Percentiles rank a stretch among this genome's conserved stretches.
Evolutionary conservation across 2,797 vertebrate species (phyloP).

Genomic region (Chiroxiphia lanceolata): DNA sequence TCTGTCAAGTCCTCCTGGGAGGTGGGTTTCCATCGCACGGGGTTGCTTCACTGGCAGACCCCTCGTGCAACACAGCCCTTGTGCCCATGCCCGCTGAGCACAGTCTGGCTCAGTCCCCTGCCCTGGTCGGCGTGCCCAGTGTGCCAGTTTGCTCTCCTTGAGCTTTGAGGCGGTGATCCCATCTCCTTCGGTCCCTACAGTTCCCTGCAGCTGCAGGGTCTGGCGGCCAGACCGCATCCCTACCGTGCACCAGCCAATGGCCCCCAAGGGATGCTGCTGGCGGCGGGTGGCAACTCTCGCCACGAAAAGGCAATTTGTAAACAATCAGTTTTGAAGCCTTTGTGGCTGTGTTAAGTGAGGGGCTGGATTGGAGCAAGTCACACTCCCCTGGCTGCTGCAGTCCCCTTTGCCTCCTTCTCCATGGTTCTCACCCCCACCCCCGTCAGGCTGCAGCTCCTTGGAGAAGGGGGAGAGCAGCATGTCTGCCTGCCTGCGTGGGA

Average conservation of each 20-base stretch:
- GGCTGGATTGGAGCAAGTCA: fast-evolving
- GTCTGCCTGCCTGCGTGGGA: fast-evolving
- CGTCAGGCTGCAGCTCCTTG: fast-evolving
- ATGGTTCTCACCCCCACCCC: fast-evolving
- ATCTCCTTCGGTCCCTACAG: neutral
- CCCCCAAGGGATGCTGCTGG: neutral
- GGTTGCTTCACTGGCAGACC: neutral
- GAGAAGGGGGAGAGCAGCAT: no score
- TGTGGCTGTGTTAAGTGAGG: fast-evolving
- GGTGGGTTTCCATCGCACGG: fast-evolving
- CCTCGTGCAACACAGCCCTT: neutral
- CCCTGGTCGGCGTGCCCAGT: fast-evolving
- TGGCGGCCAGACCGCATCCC: fast-evolving
- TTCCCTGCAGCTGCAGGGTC: fast-evolving
- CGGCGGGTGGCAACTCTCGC: neutral
- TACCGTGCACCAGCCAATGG: fast-evolving
- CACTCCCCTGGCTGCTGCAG: neutral
- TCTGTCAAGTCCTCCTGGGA: fast-evolving
- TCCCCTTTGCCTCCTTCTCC: neutral
- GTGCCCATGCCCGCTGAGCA: fast-evolving
- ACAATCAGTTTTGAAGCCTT: neutral
- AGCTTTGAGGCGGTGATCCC: neutral
- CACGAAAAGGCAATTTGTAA: neutral
- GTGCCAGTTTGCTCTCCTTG: fast-evolving
- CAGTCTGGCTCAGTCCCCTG: neutral